phyloP scores from a whole-genome alignment of 2,888 invertebrate genomes.

The Cantharis rufa region DNA sequence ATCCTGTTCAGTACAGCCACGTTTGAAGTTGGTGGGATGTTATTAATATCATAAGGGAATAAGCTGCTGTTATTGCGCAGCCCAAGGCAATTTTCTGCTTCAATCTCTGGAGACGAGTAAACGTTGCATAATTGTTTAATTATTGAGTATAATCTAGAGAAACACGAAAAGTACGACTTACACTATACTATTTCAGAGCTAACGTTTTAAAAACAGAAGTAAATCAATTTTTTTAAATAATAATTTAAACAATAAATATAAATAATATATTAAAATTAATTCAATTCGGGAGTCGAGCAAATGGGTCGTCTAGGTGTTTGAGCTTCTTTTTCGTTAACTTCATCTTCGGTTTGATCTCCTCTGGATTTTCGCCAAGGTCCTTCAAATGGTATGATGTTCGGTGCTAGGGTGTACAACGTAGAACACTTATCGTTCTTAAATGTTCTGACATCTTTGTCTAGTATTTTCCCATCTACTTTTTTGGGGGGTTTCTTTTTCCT shows the following conservation, averaged over 20 bases:
- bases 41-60: constrained; percentile 59
- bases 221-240: not conserved
- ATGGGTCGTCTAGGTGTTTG: not conserved
- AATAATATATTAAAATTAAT: not conserved
- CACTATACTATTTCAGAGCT: constrained; percentile 18
- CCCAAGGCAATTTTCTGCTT: constrained; percentile 55
- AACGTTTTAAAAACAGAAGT: not conserved
- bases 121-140: constrained; percentile 58
- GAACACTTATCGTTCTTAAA: not conserved
- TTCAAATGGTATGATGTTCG: not conserved
- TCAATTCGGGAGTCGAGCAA: not conserved
- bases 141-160: constrained; percentile 56
- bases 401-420: not conserved
- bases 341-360: not conserved
- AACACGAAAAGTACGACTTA: constrained; percentile 41
- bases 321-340: not conserved
- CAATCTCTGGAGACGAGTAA: constrained; percentile 53
- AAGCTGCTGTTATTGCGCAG: constrained; percentile 55
- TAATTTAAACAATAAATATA: not conserved
- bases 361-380: not conserved
- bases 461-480: not conserved
- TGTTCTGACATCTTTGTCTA: not conserved
- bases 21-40: constrained; percentile 38
- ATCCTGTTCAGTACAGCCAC: not conserved
- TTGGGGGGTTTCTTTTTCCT: not conserved